phyloP scores from a whole-genome alignment of 2,888 invertebrate species.

The Diaprepes abbreviatus region DNA sequence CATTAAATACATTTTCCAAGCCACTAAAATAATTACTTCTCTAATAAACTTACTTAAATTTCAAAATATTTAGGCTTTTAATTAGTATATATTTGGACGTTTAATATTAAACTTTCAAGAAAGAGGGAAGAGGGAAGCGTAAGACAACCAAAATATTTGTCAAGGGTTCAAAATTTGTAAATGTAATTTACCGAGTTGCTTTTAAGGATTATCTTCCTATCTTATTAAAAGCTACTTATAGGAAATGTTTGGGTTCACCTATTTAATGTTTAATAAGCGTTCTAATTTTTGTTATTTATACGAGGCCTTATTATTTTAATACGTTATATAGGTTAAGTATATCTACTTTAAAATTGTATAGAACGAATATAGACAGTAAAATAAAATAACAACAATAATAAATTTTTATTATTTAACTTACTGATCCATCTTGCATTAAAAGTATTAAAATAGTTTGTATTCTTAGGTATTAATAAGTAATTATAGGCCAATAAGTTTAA shows the following conservation, averaged over 20 bases:
- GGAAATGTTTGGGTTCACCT: background rate
- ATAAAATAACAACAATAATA: no score
- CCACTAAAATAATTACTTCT: slow-evolving; percentile 3
- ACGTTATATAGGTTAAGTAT: no score
- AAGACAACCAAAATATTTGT: slow-evolving; percentile 20
- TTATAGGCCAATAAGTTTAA: no score
- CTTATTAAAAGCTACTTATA: slow-evolving; percentile 6
- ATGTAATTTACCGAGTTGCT: slow-evolving; percentile 10
- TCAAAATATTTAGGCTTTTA: slow-evolving; percentile 7
- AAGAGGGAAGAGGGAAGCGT: slow-evolving; percentile 4
- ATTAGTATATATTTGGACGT: slow-evolving; percentile 10
- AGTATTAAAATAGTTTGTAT: no score
- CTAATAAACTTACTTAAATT: background rate
- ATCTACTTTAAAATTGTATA: no score
- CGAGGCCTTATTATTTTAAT: no score
- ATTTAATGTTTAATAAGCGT: background rate
- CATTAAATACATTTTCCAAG: background rate
- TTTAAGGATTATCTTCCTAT: slow-evolving; percentile 6
- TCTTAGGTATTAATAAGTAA: no score
- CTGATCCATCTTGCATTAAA: no score
- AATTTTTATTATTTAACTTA: no score
- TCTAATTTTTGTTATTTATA: no score
- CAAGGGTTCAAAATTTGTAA: slow-evolving; percentile 14
- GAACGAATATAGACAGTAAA: no score
- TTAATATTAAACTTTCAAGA: slow-evolving; percentile 11